These are phyloP conservation scores for Megaceryle torquata DNA, from an alignment of 2,113 vertebrate species.

Conservation along the genomic window DNA sequence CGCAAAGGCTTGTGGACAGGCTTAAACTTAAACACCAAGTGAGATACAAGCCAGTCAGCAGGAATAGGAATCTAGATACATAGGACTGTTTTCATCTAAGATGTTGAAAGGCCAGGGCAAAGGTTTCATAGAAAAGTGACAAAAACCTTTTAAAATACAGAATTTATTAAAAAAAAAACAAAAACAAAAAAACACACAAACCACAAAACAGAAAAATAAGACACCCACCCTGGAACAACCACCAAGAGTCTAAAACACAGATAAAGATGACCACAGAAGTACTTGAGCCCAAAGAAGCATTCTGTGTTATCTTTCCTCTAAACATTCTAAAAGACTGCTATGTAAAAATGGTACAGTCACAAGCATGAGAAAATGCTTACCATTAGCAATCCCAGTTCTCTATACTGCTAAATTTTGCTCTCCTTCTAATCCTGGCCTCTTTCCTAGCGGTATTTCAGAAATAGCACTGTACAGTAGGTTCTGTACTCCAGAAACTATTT, in stretches of 20 bases:
- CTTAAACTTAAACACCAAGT: background rate
- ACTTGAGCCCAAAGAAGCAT: background rate
- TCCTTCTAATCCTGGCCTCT: slow-evolving; percentile 44
- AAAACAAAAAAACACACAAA: too few species aligned
- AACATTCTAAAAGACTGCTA: background rate
- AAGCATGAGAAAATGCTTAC: slow-evolving; percentile 20
- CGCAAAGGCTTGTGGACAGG: background rate
- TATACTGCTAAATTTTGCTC: slow-evolving; percentile 38
- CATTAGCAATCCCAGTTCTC: background rate
- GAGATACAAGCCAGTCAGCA: background rate
- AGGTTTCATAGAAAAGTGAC: background rate
- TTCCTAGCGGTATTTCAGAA: slow-evolving; percentile 51
- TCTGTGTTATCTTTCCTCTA: background rate
- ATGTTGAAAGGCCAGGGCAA: background rate
- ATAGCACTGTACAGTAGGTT: slow-evolving; percentile 26
- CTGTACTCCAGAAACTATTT: slow-evolving; percentile 37
- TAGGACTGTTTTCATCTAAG: background rate
- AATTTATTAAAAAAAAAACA: background rate
- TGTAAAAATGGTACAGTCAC: background rate
- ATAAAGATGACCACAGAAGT: background rate
- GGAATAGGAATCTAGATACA: background rate
- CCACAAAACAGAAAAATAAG: too few species aligned
- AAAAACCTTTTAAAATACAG: background rate
- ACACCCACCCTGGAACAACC: background rate
- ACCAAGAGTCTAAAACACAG: background rate